A percentile compares a stretch with the other conserved stretches of the same genome.
Conservation (phyloP, 2,888 invertebrate species). For the Mechanitis messenoides region DNA sequence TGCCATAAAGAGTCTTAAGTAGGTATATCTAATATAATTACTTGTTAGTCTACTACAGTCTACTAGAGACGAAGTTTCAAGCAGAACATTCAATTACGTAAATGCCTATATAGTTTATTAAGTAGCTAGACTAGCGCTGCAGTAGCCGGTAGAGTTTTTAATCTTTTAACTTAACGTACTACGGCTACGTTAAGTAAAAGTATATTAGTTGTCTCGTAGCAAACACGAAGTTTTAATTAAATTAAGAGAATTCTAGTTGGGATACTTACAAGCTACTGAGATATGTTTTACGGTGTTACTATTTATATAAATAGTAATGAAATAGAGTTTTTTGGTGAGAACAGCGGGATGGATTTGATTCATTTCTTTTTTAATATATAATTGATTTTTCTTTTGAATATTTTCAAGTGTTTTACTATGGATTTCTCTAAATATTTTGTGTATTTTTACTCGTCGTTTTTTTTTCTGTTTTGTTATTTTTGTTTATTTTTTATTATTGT, state of each 20-base stretch:
- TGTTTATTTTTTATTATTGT: too few species aligned
- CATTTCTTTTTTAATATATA: too few species aligned
- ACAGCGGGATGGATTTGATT: too few species aligned
- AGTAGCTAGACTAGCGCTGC: neutral
- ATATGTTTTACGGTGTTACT: too few species aligned
- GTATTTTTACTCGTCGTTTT: too few species aligned
- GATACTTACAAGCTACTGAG: neutral
- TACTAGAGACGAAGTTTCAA: neutral
- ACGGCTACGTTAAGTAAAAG: constrained; percentile 1
- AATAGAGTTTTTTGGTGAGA: too few species aligned
- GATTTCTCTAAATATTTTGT: too few species aligned
- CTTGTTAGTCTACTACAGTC: neutral
- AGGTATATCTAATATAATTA: neutral
- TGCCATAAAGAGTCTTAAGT: too few species aligned
- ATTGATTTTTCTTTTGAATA: too few species aligned
- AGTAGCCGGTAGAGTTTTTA: constrained; percentile 1
- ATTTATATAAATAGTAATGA: too few species aligned
- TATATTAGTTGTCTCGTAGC: constrained; percentile 4
- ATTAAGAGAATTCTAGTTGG: neutral
- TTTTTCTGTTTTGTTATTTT: too few species aligned
- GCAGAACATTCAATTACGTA: constrained; percentile 1
- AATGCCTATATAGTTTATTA: neutral
- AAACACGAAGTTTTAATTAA: constrained; percentile 1
- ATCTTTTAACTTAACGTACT: constrained; percentile 5
- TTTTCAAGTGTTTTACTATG: too few species aligned